Base-by-base conservation (phyloP, 2,888 invertebrate genomes). In the Gisinianus flammeolus region DNA sequence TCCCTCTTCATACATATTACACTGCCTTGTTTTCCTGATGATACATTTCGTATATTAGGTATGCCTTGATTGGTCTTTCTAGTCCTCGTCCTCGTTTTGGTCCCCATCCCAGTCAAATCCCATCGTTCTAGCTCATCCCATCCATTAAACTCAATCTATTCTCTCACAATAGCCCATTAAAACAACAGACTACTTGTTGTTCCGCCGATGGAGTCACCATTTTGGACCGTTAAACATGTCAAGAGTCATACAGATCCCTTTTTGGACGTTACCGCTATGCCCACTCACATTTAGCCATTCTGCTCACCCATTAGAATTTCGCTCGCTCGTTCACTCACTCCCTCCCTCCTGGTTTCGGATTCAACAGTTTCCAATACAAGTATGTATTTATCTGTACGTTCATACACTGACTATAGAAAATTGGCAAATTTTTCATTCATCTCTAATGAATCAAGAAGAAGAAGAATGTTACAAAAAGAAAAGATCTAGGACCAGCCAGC, bases 121-220 rank as follows among this genome's bases (percentile, higher is more conserved):
- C 66, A 10, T 66, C 28, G 30, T 19, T 28, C 28, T 22, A 31
- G 67, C 69, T 71, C 54, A 56, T 72, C 72, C 72, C 31, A 72
- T 72, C 72, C 72, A 72, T 56, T 58, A 56, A 30, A 56, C 71
- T 71, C 72, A 58, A 72, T 72, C 72, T 62, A 72, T 72, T 72
- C 56, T 62, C 72, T 30, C 12, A 16, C 72, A 54, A 70, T 54
- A 28, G 58, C 58, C 58, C 58, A 72, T 58, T 58, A 72, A n/a
- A 72, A 72, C 72, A 72, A 72, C 58, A 72, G 72, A 31, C 72
- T 31, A 72, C 72, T 72, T 72, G 72, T 72, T 72, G 72, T 72
- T 72, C 33, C 72, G 31, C 30, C 58, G 31, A 56, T 71, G 31
- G 35, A 8, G 35, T 35, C 5, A 44, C 44, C 19, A 44, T 44